phyloP scores from a whole-genome alignment of 2,113 vertebrate genomes.

The Rousettus leschenaultii region DNA sequence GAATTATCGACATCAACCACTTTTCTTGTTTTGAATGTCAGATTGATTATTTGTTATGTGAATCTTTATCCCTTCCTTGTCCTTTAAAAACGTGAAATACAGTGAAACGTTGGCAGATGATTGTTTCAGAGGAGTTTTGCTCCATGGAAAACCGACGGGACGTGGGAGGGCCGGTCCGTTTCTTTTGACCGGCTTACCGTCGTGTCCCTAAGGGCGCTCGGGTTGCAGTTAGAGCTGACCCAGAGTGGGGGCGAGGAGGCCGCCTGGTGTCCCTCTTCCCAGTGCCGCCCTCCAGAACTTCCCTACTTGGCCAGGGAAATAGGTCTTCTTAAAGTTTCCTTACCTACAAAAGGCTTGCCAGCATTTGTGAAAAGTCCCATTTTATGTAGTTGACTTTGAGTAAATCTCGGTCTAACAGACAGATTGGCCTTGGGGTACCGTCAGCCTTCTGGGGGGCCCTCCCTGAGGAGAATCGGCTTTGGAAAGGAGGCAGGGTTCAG shows the following conservation, averaged over 20 bases:
- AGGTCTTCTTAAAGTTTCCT: background rate
- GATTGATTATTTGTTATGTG: background rate
- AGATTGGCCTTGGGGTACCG: background rate
- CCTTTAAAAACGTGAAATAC: background rate
- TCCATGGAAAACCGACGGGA: background rate
- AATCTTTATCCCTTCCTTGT: background rate
- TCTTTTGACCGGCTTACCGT: background rate
- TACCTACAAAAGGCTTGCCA: background rate
- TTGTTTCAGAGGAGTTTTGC: background rate
- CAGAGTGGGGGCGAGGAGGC: fast-evolving
- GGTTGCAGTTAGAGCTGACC: background rate
- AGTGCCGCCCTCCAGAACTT: too few species aligned
- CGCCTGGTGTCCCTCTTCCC: background rate
- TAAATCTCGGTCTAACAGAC: background rate
- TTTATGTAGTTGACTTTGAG: background rate
- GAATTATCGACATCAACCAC: background rate
- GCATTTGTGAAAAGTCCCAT: background rate
- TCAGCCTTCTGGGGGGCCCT: background rate
- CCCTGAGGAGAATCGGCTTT: background rate
- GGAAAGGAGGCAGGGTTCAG: background rate
- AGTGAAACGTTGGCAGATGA: background rate
- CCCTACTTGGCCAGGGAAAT: background rate
- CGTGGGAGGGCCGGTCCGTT: too few species aligned
- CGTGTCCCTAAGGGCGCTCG: background rate
- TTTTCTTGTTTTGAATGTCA: background rate